These are phyloP conservation scores for Aselliscus stoliczkanus DNA, from an alignment of 2,797 vertebrate genomes.

Conservation along the genomic window DNA sequence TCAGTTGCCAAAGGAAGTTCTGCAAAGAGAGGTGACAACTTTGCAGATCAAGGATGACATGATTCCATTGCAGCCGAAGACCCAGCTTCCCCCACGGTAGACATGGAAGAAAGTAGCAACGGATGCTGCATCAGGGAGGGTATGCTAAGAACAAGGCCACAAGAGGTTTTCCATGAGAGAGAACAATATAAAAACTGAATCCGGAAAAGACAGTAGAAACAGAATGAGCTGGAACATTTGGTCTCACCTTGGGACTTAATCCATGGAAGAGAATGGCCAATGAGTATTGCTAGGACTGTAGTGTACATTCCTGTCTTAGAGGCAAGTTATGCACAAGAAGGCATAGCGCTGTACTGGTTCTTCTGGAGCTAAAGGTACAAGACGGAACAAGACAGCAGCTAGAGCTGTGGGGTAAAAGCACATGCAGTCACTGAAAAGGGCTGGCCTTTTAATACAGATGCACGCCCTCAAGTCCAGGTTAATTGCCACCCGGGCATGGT, in stretches of 20 bases:
- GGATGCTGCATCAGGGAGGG: not conserved
- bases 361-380: not conserved
- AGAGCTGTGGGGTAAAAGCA: not conserved
- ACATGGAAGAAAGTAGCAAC: not conserved
- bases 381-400: not conserved
- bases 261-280: not conserved
- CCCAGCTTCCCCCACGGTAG: not conserved
- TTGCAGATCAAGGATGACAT: not conserved
- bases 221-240: not conserved
- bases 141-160: not conserved
- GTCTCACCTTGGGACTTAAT: not conserved
- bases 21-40: not conserved
- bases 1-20: not conserved
- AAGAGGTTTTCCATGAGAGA: not conserved
- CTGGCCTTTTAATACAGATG: not conserved
- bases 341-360: not conserved
- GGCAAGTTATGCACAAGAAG: not conserved
- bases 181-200: not conserved
- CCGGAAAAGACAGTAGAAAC: not conserved
- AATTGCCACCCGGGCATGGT: accelerated
- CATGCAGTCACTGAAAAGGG: not conserved
- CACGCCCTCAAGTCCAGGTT: not conserved
- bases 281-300: not conserved
- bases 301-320: not conserved
- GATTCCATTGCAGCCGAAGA: not conserved